A percentile compares a stretch with the other conserved stretches of the same genome.
Evolutionary conservation across 2,888 invertebrate species (phyloP).

Genomic region (Cantharis rufa): DNA sequence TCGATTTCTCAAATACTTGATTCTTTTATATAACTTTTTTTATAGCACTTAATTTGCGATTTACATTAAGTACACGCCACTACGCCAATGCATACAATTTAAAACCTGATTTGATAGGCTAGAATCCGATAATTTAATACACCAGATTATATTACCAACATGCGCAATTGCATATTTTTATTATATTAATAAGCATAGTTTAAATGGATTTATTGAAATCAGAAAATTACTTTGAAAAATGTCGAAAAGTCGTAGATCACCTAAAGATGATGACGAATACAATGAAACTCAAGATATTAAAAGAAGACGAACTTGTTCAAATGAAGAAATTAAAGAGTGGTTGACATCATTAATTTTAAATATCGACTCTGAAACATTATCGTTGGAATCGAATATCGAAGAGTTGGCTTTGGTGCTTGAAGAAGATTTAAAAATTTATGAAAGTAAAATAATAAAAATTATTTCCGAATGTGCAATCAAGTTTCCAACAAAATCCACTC

Average conservation of each 20-base stretch:
- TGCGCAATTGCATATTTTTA: too few species aligned
- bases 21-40: too few species aligned
- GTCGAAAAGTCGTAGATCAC: conserved; percentile 74
- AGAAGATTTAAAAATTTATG: conserved; percentile 91
- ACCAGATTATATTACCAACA: too few species aligned
- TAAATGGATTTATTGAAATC: not conserved
- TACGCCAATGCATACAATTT: too few species aligned
- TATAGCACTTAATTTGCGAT: too few species aligned
- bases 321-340: conserved; percentile 94
- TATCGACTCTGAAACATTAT: conserved; percentile 59
- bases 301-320: conserved; percentile 80
- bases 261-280: conserved; percentile 83
- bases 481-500: conserved; percentile 97
- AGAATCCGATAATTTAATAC: too few species aligned
- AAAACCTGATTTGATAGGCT: too few species aligned
- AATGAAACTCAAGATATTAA: conserved; percentile 83
- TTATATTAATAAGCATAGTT: not conserved
- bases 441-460: conserved; percentile 88
- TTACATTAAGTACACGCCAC: too few species aligned
- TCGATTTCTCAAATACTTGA: too few species aligned
- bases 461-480: conserved; percentile 92
- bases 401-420: conserved; percentile 93
- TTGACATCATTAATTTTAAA: conserved; percentile 93
- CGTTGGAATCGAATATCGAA: conserved; percentile 94
- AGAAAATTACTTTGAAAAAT: conserved; percentile 54